phyloP scores from a whole-genome alignment of 2,113 vertebrate genomes.

The Tylochromis polylepis region DNA sequence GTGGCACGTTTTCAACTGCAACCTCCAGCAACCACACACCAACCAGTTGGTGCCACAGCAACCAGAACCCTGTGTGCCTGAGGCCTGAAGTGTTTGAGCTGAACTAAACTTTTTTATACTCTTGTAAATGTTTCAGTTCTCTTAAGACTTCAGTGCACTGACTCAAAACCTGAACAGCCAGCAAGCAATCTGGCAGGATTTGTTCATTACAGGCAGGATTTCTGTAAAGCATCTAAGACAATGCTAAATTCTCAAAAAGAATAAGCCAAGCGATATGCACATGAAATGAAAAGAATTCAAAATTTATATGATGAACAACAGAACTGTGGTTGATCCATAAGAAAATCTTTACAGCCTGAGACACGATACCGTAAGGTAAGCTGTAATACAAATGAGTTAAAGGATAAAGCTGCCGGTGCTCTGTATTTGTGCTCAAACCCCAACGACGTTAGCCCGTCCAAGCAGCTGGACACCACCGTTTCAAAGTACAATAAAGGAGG shows the following conservation, averaged over 20 bases:
- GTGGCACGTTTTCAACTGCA: not conserved
- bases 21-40: not conserved
- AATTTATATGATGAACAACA: accelerated
- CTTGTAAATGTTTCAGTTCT: not conserved
- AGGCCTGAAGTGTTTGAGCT: not conserved
- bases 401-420: not conserved
- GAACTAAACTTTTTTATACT: not conserved
- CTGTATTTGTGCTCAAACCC: not conserved
- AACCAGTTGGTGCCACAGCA: not conserved
- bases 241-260: too few species aligned
- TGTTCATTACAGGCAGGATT: not conserved
- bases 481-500: not conserved
- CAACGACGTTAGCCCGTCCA: not conserved
- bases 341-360: not conserved
- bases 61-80: not conserved
- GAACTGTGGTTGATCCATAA: not conserved
- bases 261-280: too few species aligned
- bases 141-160: not conserved
- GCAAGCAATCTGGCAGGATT: not conserved
- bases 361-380: not conserved
- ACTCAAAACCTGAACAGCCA: not conserved
- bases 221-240: too few species aligned
- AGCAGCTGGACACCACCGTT: not conserved
- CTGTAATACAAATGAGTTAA: not conserved
- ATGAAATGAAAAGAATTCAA: not conserved